Conservation (phyloP, 2,888 invertebrate species). For the Schrankia costaestrigalis region DNA sequence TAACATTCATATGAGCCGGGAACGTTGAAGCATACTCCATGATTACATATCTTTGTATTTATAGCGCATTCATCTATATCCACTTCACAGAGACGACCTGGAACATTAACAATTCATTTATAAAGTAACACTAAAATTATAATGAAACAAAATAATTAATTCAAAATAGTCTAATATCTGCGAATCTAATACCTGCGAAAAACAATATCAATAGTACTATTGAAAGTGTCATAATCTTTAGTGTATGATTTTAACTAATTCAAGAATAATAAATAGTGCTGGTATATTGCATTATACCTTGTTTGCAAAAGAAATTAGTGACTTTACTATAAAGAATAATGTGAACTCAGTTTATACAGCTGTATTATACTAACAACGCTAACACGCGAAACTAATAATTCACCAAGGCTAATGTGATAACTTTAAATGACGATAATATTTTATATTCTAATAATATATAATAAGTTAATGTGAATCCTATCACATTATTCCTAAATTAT, state of each 20-base stretch:
- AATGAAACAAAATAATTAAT: conserved; percentile 4
- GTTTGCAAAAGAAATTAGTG: conserved; percentile 37
- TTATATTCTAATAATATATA: no score
- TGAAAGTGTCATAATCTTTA: conserved; percentile 23
- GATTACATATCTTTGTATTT: conserved; percentile 84
- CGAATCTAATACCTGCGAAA: conserved; percentile 34
- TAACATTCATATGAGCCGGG: conserved; percentile 90
- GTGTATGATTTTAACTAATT: conserved; percentile 10
- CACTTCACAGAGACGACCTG: conserved; percentile 78
- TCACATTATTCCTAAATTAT: no score
- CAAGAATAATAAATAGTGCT: conserved; percentile 20
- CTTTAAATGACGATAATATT: no score
- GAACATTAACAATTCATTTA: no score
- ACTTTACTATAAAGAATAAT: conserved; percentile 34
- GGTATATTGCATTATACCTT: conserved; percentile 25
- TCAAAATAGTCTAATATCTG: not conserved
- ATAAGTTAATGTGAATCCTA: no score
- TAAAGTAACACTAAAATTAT: conserved; percentile 5
- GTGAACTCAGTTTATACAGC: conserved; percentile 50
- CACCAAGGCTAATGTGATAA: conserved; percentile 1
- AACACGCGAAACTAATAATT: conserved; percentile 15
- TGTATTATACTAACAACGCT: conserved; percentile 35
- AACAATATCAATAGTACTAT: conserved; percentile 23
- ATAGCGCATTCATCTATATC: conserved; percentile 89
- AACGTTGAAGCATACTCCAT: conserved; percentile 90